Percentiles rank a stretch among this genome's conserved stretches.
These are phyloP conservation scores for Vulpes vulpes DNA, from an alignment of 2,113 vertebrate species.

Conservation along the genomic window DNA sequence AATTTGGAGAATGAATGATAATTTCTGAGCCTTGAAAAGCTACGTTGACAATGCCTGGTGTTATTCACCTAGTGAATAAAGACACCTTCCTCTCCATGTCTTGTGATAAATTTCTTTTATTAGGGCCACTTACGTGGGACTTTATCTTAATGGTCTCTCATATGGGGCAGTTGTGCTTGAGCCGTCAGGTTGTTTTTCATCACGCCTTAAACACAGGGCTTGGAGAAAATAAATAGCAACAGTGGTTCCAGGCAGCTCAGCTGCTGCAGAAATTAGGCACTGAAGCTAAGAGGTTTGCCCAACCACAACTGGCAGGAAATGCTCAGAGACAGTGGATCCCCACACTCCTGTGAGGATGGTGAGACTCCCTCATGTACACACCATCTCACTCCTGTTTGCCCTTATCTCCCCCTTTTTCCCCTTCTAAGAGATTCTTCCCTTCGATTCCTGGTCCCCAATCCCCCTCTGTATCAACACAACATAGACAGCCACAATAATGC, in stretches of 20 bases:
- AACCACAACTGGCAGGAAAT: not conserved
- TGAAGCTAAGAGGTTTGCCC: not conserved
- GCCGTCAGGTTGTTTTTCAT: slow-evolving; percentile 87
- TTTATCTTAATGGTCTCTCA: slow-evolving; percentile 91
- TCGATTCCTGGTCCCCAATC: not conserved
- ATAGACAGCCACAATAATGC: not conserved
- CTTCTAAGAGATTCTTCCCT: not conserved
- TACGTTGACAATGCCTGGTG: slow-evolving; percentile 87
- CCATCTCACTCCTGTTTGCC: not conserved
- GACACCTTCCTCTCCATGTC: slow-evolving; percentile 88
- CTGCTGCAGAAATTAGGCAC: slow-evolving; percentile 63
- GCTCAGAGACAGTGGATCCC: not conserved
- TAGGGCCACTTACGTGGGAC: slow-evolving; percentile 89
- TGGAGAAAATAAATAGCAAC: slow-evolving; percentile 86
- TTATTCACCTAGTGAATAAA: slow-evolving; percentile 90
- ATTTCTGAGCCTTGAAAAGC: slow-evolving; percentile 89
- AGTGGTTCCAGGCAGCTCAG: slow-evolving; percentile 70
- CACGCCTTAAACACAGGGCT: slow-evolving; percentile 76
- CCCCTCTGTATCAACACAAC: not conserved
- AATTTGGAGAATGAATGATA: slow-evolving; percentile 93
- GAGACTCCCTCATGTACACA: not conserved
- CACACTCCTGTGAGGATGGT: rapidly evolving
- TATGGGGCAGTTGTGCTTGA: slow-evolving; percentile 84
- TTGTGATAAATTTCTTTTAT: slow-evolving; percentile 92
- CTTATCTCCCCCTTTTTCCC: not conserved